phyloP scores from a whole-genome alignment of 2,797 vertebrate species.

The Pampus argenteus region DNA sequence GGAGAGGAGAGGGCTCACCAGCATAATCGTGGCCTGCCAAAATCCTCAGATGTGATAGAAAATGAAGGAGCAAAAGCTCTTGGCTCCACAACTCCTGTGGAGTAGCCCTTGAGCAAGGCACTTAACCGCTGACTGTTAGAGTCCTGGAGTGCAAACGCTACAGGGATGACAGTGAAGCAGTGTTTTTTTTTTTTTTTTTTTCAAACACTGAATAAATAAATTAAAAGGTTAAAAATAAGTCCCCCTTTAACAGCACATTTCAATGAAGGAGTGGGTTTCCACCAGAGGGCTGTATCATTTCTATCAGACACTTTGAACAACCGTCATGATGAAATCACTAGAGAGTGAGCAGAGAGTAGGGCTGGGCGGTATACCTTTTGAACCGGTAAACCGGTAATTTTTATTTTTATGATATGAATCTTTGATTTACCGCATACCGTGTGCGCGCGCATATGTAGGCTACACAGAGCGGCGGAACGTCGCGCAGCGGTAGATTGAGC shows the following conservation, averaged over 20 bases:
- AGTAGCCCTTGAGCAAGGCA: conserved; percentile 54
- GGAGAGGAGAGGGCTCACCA: neutral
- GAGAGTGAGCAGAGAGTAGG: conserved; percentile 61
- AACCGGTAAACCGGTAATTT: too few species aligned
- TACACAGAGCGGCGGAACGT: too few species aligned
- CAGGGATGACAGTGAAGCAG: conserved; percentile 14
- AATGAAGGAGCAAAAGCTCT: conserved; percentile 34
- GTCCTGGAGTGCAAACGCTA: conserved; percentile 12
- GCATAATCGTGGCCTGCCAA: conserved; percentile 8
- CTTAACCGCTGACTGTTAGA: conserved; percentile 26
- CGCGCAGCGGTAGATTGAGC: too few species aligned
- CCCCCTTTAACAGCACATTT: conserved; percentile 27
- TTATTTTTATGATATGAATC: too few species aligned
- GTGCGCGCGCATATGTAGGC: too few species aligned
- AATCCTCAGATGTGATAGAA: conserved; percentile 19
- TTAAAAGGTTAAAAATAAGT: conserved; percentile 4
- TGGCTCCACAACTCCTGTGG: conserved; percentile 10
- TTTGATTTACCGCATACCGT: too few species aligned
- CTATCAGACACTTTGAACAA: conserved; percentile 53
- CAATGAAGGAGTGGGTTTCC: conserved; percentile 58
- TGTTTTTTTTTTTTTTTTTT: too few species aligned
- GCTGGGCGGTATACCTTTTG: too few species aligned
- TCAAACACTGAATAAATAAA: neutral
- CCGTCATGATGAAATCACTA: conserved; percentile 55
- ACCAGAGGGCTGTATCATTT: conserved; percentile 63